Evolutionary conservation across 2,113 vertebrate genomes (phyloP).

Genomic region (Rattus rattus): DNA sequence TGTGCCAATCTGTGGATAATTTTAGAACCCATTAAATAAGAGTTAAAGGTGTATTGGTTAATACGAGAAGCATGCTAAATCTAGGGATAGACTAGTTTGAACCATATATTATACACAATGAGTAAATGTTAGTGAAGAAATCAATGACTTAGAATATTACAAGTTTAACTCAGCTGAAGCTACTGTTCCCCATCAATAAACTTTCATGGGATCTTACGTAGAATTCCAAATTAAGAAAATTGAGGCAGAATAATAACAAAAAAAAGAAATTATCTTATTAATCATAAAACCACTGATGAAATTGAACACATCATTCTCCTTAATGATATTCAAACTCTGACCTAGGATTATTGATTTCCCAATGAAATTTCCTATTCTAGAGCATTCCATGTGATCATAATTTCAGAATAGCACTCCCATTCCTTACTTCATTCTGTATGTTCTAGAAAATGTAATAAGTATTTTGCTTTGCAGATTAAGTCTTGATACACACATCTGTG

Average conservation of each 20-base stretch:
- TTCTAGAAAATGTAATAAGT: background rate
- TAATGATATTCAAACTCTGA: background rate
- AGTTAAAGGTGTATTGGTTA: background rate
- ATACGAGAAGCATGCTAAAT: slow-evolving; percentile 5
- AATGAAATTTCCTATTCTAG: background rate
- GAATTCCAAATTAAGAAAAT: background rate
- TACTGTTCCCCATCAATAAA: background rate
- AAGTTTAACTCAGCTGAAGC: background rate
- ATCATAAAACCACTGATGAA: background rate
- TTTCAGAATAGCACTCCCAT: background rate
- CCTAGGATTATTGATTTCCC: background rate
- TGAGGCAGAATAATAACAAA: background rate
- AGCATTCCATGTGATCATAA: background rate
- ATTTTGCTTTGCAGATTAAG: background rate
- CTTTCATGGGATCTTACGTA: background rate
- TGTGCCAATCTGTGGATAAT: background rate
- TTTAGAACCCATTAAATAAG: slow-evolving; percentile 5
- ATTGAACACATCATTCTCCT: background rate
- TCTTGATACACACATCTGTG: background rate
- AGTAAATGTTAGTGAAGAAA: background rate
- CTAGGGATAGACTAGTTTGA: background rate
- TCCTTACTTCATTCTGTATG: background rate
- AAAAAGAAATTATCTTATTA: background rate
- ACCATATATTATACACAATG: background rate
- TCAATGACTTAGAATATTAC: background rate